Percentiles rank a stretch among this genome's conserved stretches.
Evolutionary conservation across 2,888 invertebrate species (phyloP).

Genomic region (Watsonalla binaria): DNA sequence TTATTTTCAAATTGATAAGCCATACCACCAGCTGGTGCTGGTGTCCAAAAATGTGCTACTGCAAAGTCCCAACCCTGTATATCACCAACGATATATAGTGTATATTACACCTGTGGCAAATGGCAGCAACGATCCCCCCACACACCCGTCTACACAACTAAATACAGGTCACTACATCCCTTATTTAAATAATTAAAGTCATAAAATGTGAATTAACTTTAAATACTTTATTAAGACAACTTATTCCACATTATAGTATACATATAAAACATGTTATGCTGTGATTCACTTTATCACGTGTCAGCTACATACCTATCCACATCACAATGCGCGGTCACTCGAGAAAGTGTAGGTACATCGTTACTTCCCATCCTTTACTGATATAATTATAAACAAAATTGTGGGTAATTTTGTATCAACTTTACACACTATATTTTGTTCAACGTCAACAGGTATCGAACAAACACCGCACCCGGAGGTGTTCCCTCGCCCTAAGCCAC

Average conservation of each 20-base stretch:
- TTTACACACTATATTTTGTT: conserved; percentile 76
- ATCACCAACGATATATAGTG: no score
- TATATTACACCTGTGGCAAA: no score
- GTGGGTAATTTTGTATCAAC: conserved; percentile 64
- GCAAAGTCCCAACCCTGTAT: no score
- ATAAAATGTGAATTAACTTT: conserved; percentile 71
- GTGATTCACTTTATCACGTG: conserved; percentile 75
- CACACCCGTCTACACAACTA: conserved; percentile 29
- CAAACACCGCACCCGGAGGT: conserved; percentile 47
- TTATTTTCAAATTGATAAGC: no score
- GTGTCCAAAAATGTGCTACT: no score
- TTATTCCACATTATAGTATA: conserved; percentile 77
- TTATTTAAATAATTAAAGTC: conserved; percentile 65
- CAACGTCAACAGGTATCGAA: conserved; percentile 67
- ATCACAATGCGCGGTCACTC: conserved; percentile 72
- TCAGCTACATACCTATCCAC: conserved; percentile 75
- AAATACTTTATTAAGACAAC: conserved; percentile 79
- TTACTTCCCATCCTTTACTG: conserved; percentile 49
- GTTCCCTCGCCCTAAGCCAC: conserved; percentile 36
- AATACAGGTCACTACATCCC: conserved; percentile 46
- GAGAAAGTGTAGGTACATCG: conserved; percentile 51
- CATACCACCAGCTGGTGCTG: no score
- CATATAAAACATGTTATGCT: conserved; percentile 77
- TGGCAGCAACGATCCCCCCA: conserved; percentile 11
- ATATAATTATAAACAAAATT: conserved; percentile 60